Percentiles rank a stretch among this genome's conserved stretches.
These are phyloP conservation scores for Mobula hypostoma DNA, from an alignment of 2,113 vertebrate genomes.

Conservation along the genomic window DNA sequence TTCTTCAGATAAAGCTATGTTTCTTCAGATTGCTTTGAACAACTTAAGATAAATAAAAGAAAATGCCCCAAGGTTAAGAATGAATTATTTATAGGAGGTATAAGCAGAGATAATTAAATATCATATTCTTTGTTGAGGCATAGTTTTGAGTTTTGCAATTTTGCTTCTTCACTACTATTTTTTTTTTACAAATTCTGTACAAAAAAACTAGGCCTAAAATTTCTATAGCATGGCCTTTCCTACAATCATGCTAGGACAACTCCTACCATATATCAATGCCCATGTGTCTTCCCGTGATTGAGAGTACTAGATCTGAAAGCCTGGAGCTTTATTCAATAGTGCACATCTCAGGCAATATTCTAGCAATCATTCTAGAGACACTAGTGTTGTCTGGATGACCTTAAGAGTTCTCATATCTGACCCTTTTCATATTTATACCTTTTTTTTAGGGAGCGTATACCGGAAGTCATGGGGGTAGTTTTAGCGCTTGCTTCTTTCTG, in stretches of 20 bases:
- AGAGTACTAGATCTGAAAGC: neutral
- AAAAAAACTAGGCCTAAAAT: neutral
- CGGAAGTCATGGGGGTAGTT: too few relatives aligned
- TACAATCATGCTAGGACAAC: neutral
- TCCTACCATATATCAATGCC: neutral
- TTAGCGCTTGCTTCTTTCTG: too few relatives aligned
- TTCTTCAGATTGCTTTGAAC: neutral
- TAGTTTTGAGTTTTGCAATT: neutral
- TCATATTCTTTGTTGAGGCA: neutral
- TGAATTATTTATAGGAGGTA: neutral
- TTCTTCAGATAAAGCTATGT: neutral
- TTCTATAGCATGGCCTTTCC: neutral
- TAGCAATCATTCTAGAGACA: neutral
- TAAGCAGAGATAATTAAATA: neutral
- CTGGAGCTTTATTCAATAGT: neutral
- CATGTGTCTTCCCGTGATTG: neutral
- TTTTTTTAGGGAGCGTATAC: too few relatives aligned
- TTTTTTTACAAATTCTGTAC: neutral
- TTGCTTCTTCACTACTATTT: neutral
- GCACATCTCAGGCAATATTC: neutral
- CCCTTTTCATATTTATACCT: too few relatives aligned
- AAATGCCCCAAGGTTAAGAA: too few relatives aligned
- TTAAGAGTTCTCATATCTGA: neutral
- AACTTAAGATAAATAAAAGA: too few relatives aligned
- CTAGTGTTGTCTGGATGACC: neutral